Percentiles rank a stretch among this genome's conserved stretches.
Evolutionary conservation across 2,797 vertebrate species (phyloP).

Genomic region (Hyperoplus immaculatus): DNA sequence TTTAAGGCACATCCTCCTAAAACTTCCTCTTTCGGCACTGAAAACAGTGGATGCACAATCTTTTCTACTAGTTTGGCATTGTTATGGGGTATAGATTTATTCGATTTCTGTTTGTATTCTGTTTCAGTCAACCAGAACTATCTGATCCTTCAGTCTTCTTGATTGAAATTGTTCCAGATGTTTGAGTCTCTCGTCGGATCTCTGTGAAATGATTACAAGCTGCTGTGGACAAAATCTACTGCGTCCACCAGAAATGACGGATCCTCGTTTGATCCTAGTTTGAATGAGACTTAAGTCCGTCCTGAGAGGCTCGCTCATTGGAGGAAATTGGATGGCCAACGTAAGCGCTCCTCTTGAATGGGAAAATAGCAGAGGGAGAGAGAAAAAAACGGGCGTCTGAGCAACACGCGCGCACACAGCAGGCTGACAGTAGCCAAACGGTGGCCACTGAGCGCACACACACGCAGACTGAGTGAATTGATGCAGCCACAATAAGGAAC

Average conservation of each 20-base stretch:
- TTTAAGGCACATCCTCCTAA: conserved; percentile 62
- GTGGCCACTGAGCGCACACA: conserved; percentile 22
- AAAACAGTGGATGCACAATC: conserved; percentile 12
- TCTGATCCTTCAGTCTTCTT: background rate
- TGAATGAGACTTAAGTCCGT: conserved; percentile 52
- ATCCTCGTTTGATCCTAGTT: conserved; percentile 39
- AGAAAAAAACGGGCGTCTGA: conserved; percentile 15
- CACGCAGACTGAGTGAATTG: conserved; percentile 13
- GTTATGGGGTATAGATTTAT: background rate
- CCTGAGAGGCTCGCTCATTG: conserved; percentile 64
- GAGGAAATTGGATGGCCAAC: conserved; percentile 70
- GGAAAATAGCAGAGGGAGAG: conserved; percentile 49
- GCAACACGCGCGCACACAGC: conserved; percentile 13
- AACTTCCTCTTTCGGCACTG: conserved; percentile 43
- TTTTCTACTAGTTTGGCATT: background rate
- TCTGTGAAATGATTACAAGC: conserved; percentile 28
- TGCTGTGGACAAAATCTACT: conserved; percentile 22
- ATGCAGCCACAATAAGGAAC: conserved; percentile 38
- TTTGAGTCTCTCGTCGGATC: background rate
- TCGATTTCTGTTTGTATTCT: background rate
- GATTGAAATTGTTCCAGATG: conserved; percentile 47
- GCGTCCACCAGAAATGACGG: conserved; percentile 31
- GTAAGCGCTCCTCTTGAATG: conserved; percentile 78
- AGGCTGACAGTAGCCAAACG: conserved; percentile 37
- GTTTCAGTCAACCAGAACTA: background rate